phyloP scores from a whole-genome alignment of 2,888 invertebrate genomes.

The Plagiodera versicolora region DNA sequence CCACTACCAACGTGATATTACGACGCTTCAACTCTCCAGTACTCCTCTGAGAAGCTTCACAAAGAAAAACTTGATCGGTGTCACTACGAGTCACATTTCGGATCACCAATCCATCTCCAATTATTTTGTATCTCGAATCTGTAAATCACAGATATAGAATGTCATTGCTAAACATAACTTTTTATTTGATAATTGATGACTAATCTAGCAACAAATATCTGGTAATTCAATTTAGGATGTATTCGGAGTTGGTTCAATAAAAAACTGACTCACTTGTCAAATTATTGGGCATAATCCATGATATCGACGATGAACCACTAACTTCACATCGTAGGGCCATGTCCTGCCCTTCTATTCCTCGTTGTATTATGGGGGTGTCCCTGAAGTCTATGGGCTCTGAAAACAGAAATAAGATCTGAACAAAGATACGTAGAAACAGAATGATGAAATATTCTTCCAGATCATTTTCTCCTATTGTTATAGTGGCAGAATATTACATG shows the following conservation, averaged over 20 bases:
- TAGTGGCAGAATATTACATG: too few relatives aligned
- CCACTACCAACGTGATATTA: constrained; percentile 61
- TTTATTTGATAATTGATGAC: background rate
- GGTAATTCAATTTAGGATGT: too few relatives aligned
- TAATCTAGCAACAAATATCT: too few relatives aligned
- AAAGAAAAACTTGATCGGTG: constrained; percentile 61
- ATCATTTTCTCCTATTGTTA: too few relatives aligned
- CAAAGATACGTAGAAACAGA: background rate
- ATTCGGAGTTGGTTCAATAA: too few relatives aligned
- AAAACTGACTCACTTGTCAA: background rate
- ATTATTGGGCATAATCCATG: constrained; percentile 14
- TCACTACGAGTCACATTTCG: constrained; percentile 57
- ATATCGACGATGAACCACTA: constrained; percentile 15
- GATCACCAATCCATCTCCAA: constrained; percentile 61
- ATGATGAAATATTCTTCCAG: background rate
- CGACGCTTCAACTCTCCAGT: constrained; percentile 59
- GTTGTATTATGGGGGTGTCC: constrained; percentile 58
- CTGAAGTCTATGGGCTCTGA: constrained; percentile 61
- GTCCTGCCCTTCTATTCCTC: constrained; percentile 57
- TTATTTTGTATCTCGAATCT: constrained; percentile 55
- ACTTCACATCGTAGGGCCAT: constrained; percentile 63
- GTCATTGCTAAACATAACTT: background rate
- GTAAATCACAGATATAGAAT: constrained; percentile 55
- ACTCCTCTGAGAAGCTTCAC: constrained; percentile 60
- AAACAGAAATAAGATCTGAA: constrained; percentile 26